phyloP scores from a whole-genome alignment of 2,113 vertebrate species.

The Fulica atra region DNA sequence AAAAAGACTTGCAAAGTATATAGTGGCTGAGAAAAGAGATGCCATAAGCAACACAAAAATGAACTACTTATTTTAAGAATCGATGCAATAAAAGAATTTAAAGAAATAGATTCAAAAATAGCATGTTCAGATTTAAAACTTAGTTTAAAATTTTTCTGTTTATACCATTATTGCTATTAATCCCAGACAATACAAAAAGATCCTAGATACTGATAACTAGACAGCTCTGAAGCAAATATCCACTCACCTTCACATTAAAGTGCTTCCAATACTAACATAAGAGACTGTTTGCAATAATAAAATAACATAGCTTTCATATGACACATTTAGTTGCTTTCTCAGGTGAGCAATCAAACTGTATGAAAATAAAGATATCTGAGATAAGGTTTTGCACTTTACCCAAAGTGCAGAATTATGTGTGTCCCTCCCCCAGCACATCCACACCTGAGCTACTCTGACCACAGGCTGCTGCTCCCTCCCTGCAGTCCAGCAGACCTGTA shows the following conservation, averaged over 20 bases:
- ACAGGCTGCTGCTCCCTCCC: not conserved
- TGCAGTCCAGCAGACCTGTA: not conserved
- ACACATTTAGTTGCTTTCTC: not conserved
- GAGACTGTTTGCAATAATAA: not conserved
- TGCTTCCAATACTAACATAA: not conserved
- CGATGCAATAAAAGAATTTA: not conserved
- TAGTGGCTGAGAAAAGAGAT: not conserved
- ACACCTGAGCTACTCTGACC: not conserved
- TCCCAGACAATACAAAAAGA: not conserved
- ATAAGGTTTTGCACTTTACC: not conserved
- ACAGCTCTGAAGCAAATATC: not conserved
- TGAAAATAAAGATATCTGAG: not conserved
- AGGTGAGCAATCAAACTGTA: not conserved
- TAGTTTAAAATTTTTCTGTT: not conserved
- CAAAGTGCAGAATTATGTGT: fast-evolving
- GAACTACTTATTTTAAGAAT: not conserved
- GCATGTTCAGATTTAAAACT: not conserved
- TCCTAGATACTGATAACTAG: not conserved
- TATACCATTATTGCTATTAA: not conserved
- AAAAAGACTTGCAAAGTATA: not conserved
- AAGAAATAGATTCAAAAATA: not conserved
- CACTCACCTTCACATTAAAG: not conserved
- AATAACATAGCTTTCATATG: not conserved
- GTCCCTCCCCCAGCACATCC: fast-evolving
- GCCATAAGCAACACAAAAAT: not conserved